Evolutionary conservation across 2,113 vertebrate species (phyloP).

Genomic region (Limanda limanda): DNA sequence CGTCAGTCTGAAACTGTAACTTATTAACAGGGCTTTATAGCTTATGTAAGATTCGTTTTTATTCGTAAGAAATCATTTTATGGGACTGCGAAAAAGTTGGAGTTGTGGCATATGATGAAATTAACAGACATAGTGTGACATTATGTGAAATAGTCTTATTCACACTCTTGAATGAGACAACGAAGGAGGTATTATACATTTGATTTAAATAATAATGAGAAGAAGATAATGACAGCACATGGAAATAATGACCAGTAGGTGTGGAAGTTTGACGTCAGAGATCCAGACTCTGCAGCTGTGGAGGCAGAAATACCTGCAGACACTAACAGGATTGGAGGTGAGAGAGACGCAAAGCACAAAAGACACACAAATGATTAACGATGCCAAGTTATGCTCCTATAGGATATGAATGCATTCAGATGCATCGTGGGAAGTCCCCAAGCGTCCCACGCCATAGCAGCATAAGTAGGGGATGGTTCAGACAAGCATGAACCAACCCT

Average conservation of each 20-base stretch:
- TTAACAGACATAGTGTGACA: background rate
- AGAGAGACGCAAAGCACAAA: too few relatives aligned
- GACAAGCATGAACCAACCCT: background rate
- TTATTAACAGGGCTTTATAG: constrained; percentile 22
- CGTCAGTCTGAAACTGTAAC: constrained; percentile 29
- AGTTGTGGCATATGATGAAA: background rate
- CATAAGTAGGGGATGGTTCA: background rate
- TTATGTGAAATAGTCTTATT: background rate
- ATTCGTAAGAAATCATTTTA: constrained; percentile 14
- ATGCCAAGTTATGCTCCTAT: too few relatives aligned
- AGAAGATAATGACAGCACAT: too few relatives aligned
- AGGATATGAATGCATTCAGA: too few relatives aligned
- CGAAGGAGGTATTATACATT: background rate
- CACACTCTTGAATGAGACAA: background rate
- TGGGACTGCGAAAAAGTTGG: background rate
- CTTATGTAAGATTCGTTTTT: background rate
- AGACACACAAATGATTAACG: too few relatives aligned
- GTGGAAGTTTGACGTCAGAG: background rate
- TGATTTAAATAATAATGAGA: too few relatives aligned
- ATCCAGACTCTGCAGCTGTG: background rate
- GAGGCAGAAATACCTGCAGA: too few relatives aligned
- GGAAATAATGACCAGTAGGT: too few relatives aligned
- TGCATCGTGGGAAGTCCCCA: background rate
- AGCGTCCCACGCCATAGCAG: too few relatives aligned
- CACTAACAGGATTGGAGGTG: too few relatives aligned